These are phyloP conservation scores for Tyrophagus putrescentiae DNA, from an alignment of 1,140 invertebrate species.

Conservation along the genomic window DNA sequence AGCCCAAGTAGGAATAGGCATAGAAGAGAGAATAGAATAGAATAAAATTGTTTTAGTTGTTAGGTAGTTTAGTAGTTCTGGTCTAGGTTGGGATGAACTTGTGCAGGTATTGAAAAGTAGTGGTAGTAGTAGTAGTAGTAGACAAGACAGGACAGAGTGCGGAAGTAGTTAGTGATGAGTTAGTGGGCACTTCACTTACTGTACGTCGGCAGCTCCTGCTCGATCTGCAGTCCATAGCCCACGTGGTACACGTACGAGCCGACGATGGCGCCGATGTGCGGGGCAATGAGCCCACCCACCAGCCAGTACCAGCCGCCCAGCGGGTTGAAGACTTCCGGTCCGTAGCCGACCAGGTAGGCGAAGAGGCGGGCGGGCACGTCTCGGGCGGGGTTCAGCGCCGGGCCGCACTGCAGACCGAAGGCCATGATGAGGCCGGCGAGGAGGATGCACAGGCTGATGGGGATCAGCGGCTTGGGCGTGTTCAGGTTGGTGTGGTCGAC, in stretches of 20 bases:
- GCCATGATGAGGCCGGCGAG: constrained; percentile 15
- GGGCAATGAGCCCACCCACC: constrained; percentile 31
- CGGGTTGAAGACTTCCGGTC: constrained; percentile 6
- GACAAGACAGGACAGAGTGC: background rate
- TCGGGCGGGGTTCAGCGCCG: constrained; percentile 17
- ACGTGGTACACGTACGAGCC: constrained; percentile 40
- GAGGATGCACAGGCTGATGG: constrained; percentile 8
- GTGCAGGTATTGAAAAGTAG: too few species aligned
- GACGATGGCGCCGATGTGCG: constrained; percentile 40
- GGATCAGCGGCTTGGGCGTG: constrained; percentile 17
- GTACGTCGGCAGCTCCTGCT: too few species aligned
- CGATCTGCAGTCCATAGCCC: constrained; percentile 45
- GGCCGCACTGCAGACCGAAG: constrained; percentile 17
- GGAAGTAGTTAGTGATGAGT: background rate
- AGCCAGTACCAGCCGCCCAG: constrained; percentile 14
- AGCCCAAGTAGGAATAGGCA: constrained; percentile 44
- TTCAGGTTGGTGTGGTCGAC: constrained; percentile 13
- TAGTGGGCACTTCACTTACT: background rate
- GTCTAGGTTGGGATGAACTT: too few species aligned
- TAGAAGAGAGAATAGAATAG: too few species aligned
- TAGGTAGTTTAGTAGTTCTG: too few species aligned
- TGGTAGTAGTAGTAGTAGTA: background rate
- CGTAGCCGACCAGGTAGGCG: constrained; percentile 13
- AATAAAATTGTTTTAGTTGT: too few species aligned
- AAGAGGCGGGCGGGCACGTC: constrained; percentile 11